Conservation (phyloP, 2,888 invertebrate genomes). For the Nudaria mundana region DNA sequence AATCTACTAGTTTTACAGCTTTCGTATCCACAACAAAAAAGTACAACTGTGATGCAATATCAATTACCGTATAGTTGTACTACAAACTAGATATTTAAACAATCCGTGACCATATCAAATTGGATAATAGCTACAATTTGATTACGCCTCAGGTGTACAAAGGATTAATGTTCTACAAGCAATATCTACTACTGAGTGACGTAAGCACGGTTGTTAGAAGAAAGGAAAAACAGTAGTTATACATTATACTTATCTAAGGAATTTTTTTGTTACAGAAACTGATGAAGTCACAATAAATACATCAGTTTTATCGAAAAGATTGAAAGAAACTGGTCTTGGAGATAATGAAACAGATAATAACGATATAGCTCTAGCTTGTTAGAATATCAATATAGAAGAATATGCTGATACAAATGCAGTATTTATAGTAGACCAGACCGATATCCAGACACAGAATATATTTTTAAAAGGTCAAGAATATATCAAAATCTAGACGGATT, state of each 20-base stretch:
- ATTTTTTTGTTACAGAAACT: slow-evolving; percentile 22
- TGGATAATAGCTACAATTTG: neutral
- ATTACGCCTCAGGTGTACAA: neutral
- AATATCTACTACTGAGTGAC: slow-evolving; percentile 5
- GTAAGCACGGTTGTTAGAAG: slow-evolving; percentile 16
- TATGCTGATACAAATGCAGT: too few species aligned
- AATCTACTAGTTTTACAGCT: too few species aligned
- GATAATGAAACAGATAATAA: slow-evolving; percentile 18
- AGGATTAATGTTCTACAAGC: slow-evolving; percentile 2
- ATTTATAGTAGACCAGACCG: too few species aligned
- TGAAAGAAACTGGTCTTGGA: slow-evolving; percentile 18
- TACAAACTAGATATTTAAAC: slow-evolving; percentile 2
- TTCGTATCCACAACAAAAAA: too few species aligned
- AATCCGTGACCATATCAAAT: slow-evolving; percentile 1
- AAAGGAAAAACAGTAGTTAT: slow-evolving; percentile 28
- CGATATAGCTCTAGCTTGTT: neutral
- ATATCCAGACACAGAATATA: too few species aligned
- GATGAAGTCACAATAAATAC: slow-evolving; percentile 11
- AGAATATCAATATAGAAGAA: neutral
- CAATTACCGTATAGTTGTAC: neutral
- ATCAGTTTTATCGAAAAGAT: too few species aligned
- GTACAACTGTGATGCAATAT: too few species aligned
- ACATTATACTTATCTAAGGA: slow-evolving; percentile 9
- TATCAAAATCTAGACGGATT: too few species aligned
- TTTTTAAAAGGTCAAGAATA: too few species aligned